These are phyloP conservation scores for Harpagifer antarcticus DNA, from an alignment of 2,797 vertebrate species.

Conservation along the genomic window DNA sequence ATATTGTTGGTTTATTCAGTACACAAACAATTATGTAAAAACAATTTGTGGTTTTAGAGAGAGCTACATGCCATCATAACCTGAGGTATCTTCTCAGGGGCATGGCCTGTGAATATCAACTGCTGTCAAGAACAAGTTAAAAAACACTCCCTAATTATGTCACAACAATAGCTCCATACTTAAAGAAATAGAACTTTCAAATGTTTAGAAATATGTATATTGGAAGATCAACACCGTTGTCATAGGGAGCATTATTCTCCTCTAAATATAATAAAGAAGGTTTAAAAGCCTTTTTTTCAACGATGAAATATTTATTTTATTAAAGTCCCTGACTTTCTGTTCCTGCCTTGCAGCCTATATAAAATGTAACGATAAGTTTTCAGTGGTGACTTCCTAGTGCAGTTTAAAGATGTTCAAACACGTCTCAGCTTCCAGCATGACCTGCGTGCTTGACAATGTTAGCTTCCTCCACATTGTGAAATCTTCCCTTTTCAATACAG, in stretches of 20 bases:
- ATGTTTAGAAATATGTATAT: background rate
- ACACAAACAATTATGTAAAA: background rate
- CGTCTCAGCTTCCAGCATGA: background rate
- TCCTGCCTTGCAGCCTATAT: background rate
- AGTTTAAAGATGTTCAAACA: conserved; percentile 13
- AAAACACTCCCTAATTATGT: background rate
- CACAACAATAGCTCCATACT: background rate
- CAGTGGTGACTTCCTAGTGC: background rate
- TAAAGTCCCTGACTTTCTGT: too few relatives aligned
- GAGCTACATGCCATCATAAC: background rate
- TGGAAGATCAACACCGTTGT: background rate
- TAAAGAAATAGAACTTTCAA: background rate
- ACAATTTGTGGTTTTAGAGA: background rate
- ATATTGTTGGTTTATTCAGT: background rate
- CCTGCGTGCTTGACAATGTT: conserved; percentile 11
- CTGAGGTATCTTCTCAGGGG: background rate
- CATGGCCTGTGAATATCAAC: background rate
- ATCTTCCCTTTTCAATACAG: conserved; percentile 34
- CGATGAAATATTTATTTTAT: background rate
- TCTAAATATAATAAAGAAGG: background rate
- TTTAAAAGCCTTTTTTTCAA: background rate
- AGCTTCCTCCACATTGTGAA: conserved; percentile 11
- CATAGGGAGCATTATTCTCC: too few relatives aligned
- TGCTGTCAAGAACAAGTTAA: background rate
- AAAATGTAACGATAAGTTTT: background rate